Base-by-base conservation (phyloP, 2,888 invertebrate species). In the Caenorhabditis sp. region DNA sequence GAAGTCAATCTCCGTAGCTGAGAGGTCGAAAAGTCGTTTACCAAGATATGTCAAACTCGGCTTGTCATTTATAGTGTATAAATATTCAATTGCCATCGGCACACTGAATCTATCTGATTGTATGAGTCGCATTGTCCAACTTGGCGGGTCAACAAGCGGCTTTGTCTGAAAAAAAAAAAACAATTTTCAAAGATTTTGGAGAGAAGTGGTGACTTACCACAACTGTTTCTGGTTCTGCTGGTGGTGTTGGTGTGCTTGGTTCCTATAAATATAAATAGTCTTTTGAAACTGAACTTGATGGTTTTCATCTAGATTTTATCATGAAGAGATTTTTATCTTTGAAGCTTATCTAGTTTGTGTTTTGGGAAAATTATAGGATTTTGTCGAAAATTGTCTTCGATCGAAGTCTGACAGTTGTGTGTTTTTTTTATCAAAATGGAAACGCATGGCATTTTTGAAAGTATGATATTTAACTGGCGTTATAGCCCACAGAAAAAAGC, bases 81-180 rank as follows among this genome's bases (percentile, higher is more conserved):
- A 91, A 90, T 99, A 99, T 88, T 95, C 94, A 88, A 99, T 94
- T 78, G 97, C 97, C 92, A 97, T 96, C 82, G 95, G 94, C 92
- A 97, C 95, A 89, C 97, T 95, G 90, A 99, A 95, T 85, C 96
- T 92, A 90, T 95, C 95, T 85, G 97, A 96, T 90, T 99, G 96
- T 89, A 99, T 95, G 87, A 99, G 91, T 86, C 99, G 91, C 83
- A 95, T 91, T 72, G 94, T 90, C 89, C 90, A 90, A 17, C 91
- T 90, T 75, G 87, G 82, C 60, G 86, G 68, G 21, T 76, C 78
- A 27, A 62, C 53, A 20, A 63, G 36, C 14, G 74, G 74, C 10
- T 63, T 63, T 1, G 59, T 59, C 59, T 43, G 49, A 8, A 58
- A 31, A 14, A 52, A 8, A 52, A 8, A 58, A 31, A 14, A 52